Base-by-base conservation (phyloP, 2,888 invertebrate genomes). In the Sinotaia quadrata region DNA sequence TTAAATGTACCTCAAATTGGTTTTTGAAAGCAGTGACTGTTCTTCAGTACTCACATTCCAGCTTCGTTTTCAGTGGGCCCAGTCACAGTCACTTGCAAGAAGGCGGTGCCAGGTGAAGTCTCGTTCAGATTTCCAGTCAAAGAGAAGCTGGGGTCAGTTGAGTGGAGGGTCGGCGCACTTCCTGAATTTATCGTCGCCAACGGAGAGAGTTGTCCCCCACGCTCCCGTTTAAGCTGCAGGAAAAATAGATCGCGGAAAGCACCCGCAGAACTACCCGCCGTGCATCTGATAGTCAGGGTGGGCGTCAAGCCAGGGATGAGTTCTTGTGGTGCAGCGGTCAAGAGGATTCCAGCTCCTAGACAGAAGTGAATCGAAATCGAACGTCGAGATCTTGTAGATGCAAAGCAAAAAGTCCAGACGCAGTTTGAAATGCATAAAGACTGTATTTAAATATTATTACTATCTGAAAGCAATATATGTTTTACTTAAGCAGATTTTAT, bases 161-260 rank as follows among this genome's bases (percentile, higher is more conserved):
- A 15, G 15, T 15, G 12, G 12, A 29, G 3, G 18, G 37, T 29
- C 18, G 63, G 52, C 29, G 63, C 21, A 10, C 41, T 36, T 37
- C 54, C 63, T 10, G 51, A n/a, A n/a, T 27, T 36, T 21, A 63
- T 29, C 4, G 27, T 63, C 36, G 54, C 63, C 41, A 63, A 31
- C 12, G 52, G n/a, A 5, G 7, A 18, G 4, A n/a, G 41, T 5
- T 4, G 7, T 4, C 41, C 41, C 29, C 27, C 36, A 12, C 21
- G 21, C 2, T 61, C 31, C 8, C 21, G 33, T n/a, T 21, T 15
- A 12, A 63, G 34, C 63, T 63, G 63, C 54, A 63, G 37, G 41
- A 54, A 36, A 31, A 52, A 51, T 18, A 63, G 7, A 29, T 63
- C 33, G 21, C 63, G 63, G 54, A 31, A 63, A 36, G 18, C 27